A percentile compares a stretch with the other conserved stretches of the same genome.
phyloP scores from a whole-genome alignment of 2,113 vertebrate genomes.

The Danio rerio region GRCz12tu NC_133183.1:18288501-18289000 shows the following conservation, averaged over 20 bases:
- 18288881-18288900: neutral
- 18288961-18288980: too few species aligned
- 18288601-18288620: slow-evolving; percentile 27
- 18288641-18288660: slow-evolving; percentile 21
- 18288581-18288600: slow-evolving; percentile 38
- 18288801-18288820: slow-evolving; percentile 3
- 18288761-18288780: slow-evolving; percentile 31
- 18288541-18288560: slow-evolving; percentile 28
- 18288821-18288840: neutral
- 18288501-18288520: slow-evolving; percentile 63
- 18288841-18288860: neutral
- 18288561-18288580: slow-evolving; percentile 17
- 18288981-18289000: too few species aligned
- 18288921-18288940: too few species aligned
- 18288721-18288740: slow-evolving; percentile 6
- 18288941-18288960: too few species aligned
- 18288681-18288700: slow-evolving; percentile 23
- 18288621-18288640: slow-evolving; percentile 13
- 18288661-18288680: slow-evolving; percentile 36
- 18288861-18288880: neutral
- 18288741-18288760: slow-evolving; percentile 4
- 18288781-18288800: slow-evolving; percentile 31
- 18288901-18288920: too few species aligned
- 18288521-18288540: slow-evolving; percentile 46
- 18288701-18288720: slow-evolving; percentile 33